phyloP scores from a whole-genome alignment of 2,797 vertebrate genomes.

The Tangara arthus region DNA sequence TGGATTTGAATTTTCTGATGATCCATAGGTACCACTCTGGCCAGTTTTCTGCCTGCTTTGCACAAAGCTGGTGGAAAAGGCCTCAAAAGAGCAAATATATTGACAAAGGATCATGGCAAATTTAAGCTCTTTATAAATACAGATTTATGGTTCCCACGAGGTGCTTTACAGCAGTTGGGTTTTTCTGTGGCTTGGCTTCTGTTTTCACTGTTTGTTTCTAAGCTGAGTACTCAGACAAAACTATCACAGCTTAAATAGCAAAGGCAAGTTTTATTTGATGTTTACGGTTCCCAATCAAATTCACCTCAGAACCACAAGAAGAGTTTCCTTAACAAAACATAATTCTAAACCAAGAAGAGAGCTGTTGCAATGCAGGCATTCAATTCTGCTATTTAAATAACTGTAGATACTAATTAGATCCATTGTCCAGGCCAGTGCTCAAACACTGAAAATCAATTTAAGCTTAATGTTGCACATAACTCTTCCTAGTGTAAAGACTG shows the following conservation, averaged over 20 bases:
- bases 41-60: not conserved
- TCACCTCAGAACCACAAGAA: not conserved
- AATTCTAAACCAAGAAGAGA: not conserved
- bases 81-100: not conserved
- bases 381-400: conserved; percentile 11
- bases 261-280: not conserved
- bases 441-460: conserved; percentile 25
- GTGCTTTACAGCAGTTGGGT: not conserved
- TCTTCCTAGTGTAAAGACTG: not conserved
- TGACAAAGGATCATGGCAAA: not conserved
- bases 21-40: not conserved
- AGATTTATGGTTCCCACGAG: not conserved
- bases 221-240: not conserved
- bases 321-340: not conserved
- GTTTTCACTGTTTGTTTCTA: not conserved
- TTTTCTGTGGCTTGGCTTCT: not conserved
- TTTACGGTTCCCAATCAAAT: not conserved
- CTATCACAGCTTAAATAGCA: not conserved
- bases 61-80: not conserved
- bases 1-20: not conserved
- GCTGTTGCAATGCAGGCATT: not conserved
- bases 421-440: not conserved
- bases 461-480: conserved; percentile 37
- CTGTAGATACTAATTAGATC: not conserved
- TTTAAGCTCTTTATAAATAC: not conserved